phyloP scores from a whole-genome alignment of 2,888 invertebrate genomes.

The Geotrupes spiniger region DNA sequence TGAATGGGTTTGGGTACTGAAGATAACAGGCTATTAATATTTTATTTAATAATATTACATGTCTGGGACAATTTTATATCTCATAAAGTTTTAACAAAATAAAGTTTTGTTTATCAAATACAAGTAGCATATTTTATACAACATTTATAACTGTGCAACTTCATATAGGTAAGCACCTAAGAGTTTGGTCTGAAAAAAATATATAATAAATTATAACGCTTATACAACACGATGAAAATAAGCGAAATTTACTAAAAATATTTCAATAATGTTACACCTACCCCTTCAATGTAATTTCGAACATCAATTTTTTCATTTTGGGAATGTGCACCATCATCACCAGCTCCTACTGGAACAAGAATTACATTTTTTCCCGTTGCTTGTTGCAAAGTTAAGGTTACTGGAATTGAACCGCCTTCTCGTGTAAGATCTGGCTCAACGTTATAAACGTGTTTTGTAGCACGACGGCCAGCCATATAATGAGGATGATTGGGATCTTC shows the following conservation, averaged over 20 bases:
- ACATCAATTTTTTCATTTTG: constrained; percentile 97
- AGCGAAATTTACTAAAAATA: too few species aligned
- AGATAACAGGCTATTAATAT: constrained; percentile 8
- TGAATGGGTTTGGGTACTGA: constrained; percentile 18
- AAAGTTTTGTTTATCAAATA: too few species aligned
- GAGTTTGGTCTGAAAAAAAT: constrained; percentile 72
- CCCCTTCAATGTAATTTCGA: constrained; percentile 91
- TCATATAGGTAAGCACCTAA: constrained; percentile 88
- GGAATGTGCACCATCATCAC: constrained; percentile 97
- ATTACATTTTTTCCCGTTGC: constrained; percentile 91
- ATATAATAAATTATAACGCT: constrained; percentile 1
- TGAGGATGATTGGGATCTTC: constrained; percentile 90
- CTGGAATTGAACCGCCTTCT: constrained; percentile 97
- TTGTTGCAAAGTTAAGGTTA: constrained; percentile 90
- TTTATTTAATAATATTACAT: constrained; percentile 4
- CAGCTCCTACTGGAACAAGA: constrained; percentile 89
- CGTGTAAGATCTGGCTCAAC: constrained; percentile 92
- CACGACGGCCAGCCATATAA: constrained; percentile 82
- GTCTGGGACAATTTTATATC: too few species aligned
- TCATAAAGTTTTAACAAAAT: too few species aligned
- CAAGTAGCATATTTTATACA: constrained; percentile 8
- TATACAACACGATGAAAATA: too few species aligned
- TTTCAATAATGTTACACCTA: constrained; percentile 59
- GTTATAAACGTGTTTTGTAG: constrained; percentile 80
- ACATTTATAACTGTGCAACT: constrained; percentile 55